Base-by-base conservation (phyloP, 1,140 invertebrate species). In the Sycophaga agraensis region DNA sequence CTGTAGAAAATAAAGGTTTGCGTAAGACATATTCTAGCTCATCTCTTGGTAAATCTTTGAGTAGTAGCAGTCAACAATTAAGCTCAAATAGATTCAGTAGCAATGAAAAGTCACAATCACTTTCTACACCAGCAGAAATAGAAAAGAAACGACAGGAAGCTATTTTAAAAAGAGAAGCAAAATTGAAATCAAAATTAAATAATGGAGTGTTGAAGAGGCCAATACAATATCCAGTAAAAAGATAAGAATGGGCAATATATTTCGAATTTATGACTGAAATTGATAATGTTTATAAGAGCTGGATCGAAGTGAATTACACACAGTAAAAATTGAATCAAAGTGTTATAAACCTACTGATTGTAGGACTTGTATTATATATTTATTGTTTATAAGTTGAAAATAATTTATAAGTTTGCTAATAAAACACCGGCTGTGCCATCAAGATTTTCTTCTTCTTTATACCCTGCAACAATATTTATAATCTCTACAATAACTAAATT, bases 341-440 rank as follows among this genome's bases (percentile, higher is more conserved):
- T 24, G 42, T 60, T 53, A 54, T 46, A 21, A 28, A 43, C 39
- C 59, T 54, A 55, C 40, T 48, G 39, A 12, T 40, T 2, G 50
- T 61, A 61, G 50, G 42, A 22, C 31, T 55, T 55, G 43, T 61
- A 55, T 48, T 55, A 55, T 61, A 54, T 50, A 37, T 37, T 53
- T 53, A 48, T 61, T 61, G 34, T 61, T 60, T 53, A 16, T 60
- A 60, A 53, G 42, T 54, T 54, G 46, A 48, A 17, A 37, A 51
- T 21, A 59, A 50, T 60, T 53, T 40, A 53, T 50, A 53, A 42
- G 1, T 31, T 53, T 60, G 1, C 4, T 61, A 61, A 54, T 54
- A 54, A 61, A 61, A 39, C 12, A 39, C 35, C 34, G 59, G 59
- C 59, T 61, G 59, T 61, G 59, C 59, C 59, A 55, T 49, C 28